phyloP scores from a whole-genome alignment of 2,113 vertebrate species.

The Oenanthe oenanthe region DNA sequence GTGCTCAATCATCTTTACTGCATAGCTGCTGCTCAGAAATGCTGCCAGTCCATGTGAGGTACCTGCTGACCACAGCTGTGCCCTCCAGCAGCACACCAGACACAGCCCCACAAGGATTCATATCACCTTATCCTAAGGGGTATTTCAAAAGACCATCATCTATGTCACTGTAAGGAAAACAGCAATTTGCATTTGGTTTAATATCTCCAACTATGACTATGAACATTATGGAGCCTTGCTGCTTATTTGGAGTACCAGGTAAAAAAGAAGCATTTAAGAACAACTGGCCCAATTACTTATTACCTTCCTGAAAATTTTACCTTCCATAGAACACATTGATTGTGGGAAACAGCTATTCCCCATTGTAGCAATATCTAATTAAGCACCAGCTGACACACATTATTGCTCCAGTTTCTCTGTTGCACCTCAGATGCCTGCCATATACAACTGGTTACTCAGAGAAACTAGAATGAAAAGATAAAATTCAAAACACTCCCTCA shows the following conservation, averaged over 20 bases:
- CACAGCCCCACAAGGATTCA: neutral
- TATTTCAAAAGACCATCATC: neutral
- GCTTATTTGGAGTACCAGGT: neutral
- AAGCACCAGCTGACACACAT: neutral
- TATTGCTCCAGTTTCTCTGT: neutral
- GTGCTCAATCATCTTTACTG: neutral
- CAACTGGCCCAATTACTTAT: neutral
- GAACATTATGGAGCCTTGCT: neutral
- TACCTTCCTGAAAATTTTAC: neutral
- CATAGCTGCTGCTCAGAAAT: neutral
- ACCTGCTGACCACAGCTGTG: neutral
- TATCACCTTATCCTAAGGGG: neutral
- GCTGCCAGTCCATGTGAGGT: neutral
- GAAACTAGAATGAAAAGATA: constrained; percentile 7
- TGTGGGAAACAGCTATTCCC: neutral
- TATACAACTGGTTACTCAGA: neutral
- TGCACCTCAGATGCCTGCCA: neutral
- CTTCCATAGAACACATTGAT: neutral
- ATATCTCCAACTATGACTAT: neutral
- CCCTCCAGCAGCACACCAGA: neutral
- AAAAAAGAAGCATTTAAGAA: neutral
- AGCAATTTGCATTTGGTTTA: neutral
- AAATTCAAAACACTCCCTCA: neutral
- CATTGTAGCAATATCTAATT: neutral
- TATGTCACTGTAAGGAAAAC: neutral